These are phyloP conservation scores for Caenorhabditis sulstoni DNA, from an alignment of 2,888 invertebrate genomes.

Conservation along the genomic window DNA sequence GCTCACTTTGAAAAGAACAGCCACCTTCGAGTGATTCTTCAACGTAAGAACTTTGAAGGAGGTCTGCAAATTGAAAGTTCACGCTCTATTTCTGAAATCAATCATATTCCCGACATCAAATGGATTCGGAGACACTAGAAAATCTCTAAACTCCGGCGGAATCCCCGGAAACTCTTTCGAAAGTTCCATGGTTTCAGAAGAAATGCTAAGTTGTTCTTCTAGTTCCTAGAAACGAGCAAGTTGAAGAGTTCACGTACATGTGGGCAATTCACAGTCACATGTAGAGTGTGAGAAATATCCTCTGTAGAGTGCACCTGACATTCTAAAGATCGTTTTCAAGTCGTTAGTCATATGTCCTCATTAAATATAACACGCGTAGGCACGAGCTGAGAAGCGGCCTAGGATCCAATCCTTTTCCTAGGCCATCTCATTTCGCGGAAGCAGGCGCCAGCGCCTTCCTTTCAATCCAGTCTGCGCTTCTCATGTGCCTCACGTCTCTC, in stretches of 20 bases:
- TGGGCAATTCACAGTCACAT: too few species aligned
- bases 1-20: constrained; percentile 55
- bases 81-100: too few species aligned
- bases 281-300: too few species aligned
- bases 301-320: too few species aligned
- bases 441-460: constrained; percentile 10
- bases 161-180: constrained; percentile 57
- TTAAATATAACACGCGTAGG: too few species aligned
- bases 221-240: too few species aligned
- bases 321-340: too few species aligned
- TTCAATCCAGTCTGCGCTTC: constrained; percentile 24
- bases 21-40: constrained; percentile 52
- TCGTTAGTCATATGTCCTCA: too few species aligned
- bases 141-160: constrained; percentile 46
- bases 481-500: constrained; percentile 28
- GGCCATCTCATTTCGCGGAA: neutral
- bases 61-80: constrained; percentile 20
- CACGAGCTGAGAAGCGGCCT: too few species aligned
- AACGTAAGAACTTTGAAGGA: constrained; percentile 39
- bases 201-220: too few species aligned
- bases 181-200: constrained; percentile 26
- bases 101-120: constrained; percentile 18
- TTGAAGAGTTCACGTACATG: neutral
- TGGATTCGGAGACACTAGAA: constrained; percentile 42
- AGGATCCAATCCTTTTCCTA: neutral